A percentile compares a stretch with the other conserved stretches of the same genome.
These are phyloP conservation scores for Calliphora vicina DNA, from an alignment of 1,140 invertebrate species.

Conservation along the genomic window DNA sequence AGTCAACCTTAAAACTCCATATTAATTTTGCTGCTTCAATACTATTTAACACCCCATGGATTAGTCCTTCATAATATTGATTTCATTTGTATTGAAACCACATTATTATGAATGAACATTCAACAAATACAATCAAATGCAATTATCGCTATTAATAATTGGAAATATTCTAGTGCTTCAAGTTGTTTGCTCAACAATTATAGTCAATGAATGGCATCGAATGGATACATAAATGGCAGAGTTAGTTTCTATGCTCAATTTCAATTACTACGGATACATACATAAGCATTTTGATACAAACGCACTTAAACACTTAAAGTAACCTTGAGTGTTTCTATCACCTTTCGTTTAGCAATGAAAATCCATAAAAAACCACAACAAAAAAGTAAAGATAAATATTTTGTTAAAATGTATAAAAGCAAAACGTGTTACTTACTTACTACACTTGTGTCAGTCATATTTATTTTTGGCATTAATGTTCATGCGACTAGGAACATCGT, in stretches of 20 bases:
- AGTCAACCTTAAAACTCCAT: neutral
- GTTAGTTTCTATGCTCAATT: neutral
- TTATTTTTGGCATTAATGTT: neutral
- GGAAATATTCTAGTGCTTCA: neutral
- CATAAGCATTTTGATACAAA: neutral
- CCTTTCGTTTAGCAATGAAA: slow-evolving; percentile 37
- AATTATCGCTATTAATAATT: neutral
- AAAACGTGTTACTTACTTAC: neutral
- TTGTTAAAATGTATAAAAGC: neutral
- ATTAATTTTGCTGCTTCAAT: neutral
- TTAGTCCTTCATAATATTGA: neutral
- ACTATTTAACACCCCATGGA: neutral
- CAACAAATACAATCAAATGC: neutral
- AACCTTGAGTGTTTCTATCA: slow-evolving; percentile 37
- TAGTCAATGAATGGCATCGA: neutral
- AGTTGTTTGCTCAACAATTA: neutral
- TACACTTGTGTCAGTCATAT: neutral
- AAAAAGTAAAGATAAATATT: neutral
- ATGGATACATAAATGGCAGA: neutral
- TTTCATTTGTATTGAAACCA: neutral
- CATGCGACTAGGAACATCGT: neutral
- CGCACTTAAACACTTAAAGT: neutral
- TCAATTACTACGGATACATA: neutral
- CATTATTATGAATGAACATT: neutral
- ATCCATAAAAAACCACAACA: neutral